phyloP scores from a whole-genome alignment of 2,888 invertebrate genomes.

The Drosophila cognata region DNA sequence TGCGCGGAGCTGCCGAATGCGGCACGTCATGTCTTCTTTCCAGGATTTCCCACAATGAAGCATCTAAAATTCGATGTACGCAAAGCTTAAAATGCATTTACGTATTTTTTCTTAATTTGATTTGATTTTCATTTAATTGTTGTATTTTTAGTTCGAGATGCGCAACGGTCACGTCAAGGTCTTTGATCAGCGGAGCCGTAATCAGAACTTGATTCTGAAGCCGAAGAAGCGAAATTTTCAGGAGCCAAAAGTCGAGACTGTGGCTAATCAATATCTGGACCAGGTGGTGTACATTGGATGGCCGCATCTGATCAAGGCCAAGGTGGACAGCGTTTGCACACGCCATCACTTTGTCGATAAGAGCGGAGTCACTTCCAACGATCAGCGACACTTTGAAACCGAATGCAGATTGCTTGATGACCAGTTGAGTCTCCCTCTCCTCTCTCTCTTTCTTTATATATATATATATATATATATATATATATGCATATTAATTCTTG shows the following conservation, averaged over 20 bases:
- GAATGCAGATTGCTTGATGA: constrained; percentile 74
- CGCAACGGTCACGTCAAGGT: constrained; percentile 92
- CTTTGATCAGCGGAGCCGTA: constrained; percentile 93
- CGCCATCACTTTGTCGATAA: constrained; percentile 83
- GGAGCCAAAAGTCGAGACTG: constrained; percentile 83
- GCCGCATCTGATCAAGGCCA: constrained; percentile 96
- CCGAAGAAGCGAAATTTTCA: constrained; percentile 85
- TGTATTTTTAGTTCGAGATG: constrained; percentile 86
- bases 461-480: background rate
- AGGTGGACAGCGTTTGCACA: constrained; percentile 86
- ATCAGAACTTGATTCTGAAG: constrained; percentile 92
- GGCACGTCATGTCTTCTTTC: constrained; percentile 86
- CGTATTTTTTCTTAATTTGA: background rate
- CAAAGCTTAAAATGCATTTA: background rate
- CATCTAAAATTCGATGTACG: constrained; percentile 92
- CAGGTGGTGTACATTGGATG: constrained; percentile 93
- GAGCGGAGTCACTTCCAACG: constrained; percentile 58
- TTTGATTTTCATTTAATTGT: background rate
- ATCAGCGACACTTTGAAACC: constrained; percentile 62
- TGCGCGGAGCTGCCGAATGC: constrained; percentile 74
- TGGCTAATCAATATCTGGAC: constrained; percentile 89
- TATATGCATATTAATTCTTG: background rate
- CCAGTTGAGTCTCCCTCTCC: constrained; percentile 71
- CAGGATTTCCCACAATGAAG: constrained; percentile 96
- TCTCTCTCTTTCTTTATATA: too few relatives aligned